Conservation (phyloP, 2,888 invertebrate species). For the Nineta flava region DNA sequence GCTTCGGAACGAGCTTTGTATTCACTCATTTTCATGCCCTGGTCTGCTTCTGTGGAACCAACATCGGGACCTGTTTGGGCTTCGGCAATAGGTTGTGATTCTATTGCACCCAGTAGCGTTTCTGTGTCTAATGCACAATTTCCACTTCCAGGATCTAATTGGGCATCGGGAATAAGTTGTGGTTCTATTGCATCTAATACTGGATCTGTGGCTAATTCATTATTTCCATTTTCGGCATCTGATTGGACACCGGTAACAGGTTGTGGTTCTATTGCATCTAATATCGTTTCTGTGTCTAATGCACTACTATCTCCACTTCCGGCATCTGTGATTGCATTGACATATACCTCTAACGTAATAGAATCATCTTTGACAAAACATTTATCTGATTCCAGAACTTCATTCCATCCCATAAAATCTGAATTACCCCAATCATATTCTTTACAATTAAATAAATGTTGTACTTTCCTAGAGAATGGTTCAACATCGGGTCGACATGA, state of each 20-base stretch:
- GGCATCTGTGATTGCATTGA: conserved; percentile 54
- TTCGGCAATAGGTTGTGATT: conserved; percentile 25
- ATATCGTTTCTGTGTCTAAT: conserved; percentile 28
- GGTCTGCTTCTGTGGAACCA: conserved; percentile 16
- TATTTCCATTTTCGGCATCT: conserved; percentile 11
- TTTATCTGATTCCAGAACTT: conserved; percentile 79
- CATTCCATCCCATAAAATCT: conserved; percentile 90
- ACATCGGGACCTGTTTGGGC: conserved; percentile 15
- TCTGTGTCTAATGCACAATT: conserved; percentile 47
- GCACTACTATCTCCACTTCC: conserved; percentile 43
- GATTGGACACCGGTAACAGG: conserved; percentile 19
- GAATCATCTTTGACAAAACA: conserved; percentile 85
- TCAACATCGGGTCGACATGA: conserved; percentile 80
- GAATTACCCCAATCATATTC: conserved; percentile 91
- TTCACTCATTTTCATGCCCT: conserved; percentile 48
- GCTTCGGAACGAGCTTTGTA: conserved; percentile 90
- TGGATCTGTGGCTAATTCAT: conserved; percentile 27
- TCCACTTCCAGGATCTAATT: too few relatives aligned
- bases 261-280: conserved; percentile 30
- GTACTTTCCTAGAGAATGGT: conserved; percentile 78
- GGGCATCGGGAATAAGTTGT: too few relatives aligned
- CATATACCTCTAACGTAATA: conserved; percentile 76
- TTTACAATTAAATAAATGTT: conserved; percentile 78
- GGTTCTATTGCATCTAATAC: conserved; percentile 73
- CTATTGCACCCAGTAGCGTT: conserved; percentile 68